Percentiles rank a stretch among this genome's conserved stretches.
Evolutionary conservation across 2,888 invertebrate species (phyloP).

Genomic region (Drosophila nigricruria): DNA sequence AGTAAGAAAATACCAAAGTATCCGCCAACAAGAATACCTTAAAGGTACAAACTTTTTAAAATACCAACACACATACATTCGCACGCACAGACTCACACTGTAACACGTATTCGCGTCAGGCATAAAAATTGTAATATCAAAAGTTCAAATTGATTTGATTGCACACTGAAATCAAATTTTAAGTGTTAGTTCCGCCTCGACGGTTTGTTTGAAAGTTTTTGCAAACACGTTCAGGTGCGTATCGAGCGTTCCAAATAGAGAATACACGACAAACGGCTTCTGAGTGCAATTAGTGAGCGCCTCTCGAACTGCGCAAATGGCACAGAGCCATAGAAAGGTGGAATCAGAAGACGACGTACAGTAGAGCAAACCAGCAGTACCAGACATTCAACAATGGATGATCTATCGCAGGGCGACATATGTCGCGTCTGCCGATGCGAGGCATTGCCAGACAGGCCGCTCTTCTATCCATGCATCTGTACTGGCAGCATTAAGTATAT

Average conservation of each 20-base stretch:
- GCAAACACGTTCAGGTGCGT: conserved; percentile 1
- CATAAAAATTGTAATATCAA: conserved; percentile 59
- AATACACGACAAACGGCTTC: conserved; percentile 1
- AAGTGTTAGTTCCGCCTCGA: conserved; percentile 33
- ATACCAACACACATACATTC: conserved; percentile 30
- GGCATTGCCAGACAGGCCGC: conserved; percentile 94
- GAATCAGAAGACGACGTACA: conserved; percentile 18
- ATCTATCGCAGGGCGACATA: conserved; percentile 89
- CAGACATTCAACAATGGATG: conserved; percentile 79
- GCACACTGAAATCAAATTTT: conserved; percentile 42
- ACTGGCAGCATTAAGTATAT: conserved; percentile 99
- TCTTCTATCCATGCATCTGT: conserved; percentile 99
- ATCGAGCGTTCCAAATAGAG: background rate
- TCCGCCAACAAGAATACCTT: conserved; percentile 8
- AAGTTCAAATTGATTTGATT: conserved; percentile 50
- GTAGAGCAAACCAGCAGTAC: conserved; percentile 34
- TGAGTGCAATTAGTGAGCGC: conserved; percentile 36
- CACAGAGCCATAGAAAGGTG: conserved; percentile 32
- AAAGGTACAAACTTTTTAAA: conserved; percentile 26
- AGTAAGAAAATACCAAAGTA: conserved; percentile 14
- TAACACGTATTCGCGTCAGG: conserved; percentile 59
- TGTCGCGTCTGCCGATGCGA: conserved; percentile 99
- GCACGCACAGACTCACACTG: conserved; percentile 34
- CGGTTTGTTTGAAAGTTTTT: conserved; percentile 9
- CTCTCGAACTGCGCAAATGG: conserved; percentile 57